Base-by-base conservation (phyloP, 2,113 vertebrate species). In the Megaceryle maxima region DNA sequence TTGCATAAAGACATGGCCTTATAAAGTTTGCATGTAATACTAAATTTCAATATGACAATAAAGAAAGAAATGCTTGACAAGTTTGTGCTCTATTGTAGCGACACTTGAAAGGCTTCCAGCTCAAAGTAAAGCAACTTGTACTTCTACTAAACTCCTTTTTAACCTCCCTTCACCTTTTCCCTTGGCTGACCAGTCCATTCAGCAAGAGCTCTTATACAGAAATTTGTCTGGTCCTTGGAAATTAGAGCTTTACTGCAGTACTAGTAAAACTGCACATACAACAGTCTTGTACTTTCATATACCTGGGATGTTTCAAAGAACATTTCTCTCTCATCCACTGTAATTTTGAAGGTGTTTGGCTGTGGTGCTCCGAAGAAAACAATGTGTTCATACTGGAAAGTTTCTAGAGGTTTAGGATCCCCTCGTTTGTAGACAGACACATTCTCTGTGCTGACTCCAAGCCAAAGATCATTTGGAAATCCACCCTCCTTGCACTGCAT, bases 251-350 rank as follows among this genome's bases (percentile, higher is more conserved):
- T 62, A 83, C 0, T 59, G 48, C 72, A 87, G 14, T 13, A n/a
- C 16, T 43, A 90, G 35, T 29, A n/a, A 51, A 86, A 67, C 25
- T 28, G 17, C 63, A 53, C 22, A 13, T 14, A 37, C 4, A 78
- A 75, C 9, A 33, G 28, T 53, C 44, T 72, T 21, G 22, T 33
- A 39, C 29, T 90, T 83, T 76, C 16, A 29, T 69, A 4, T 97
- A 99, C 99, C 98, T 99, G 98, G 24, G 98, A 98, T 21, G 99
- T 99, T 94, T 99, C 98, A 88, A 99, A 99, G 96, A 99, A 98
- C 99, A 99, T 99, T 97, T 99, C 99, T 87, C 99, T 98, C 90
- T 99, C 99, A n/a, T 99, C 99, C 97, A 99, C 99, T 2, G 98
- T 99, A 95, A 99, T 98, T 97, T 99, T 99, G 97, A 99, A 99